These are phyloP conservation scores for Achatina immaculata DNA, from an alignment of 1,140 invertebrate species.

Conservation along the genomic window DNA sequence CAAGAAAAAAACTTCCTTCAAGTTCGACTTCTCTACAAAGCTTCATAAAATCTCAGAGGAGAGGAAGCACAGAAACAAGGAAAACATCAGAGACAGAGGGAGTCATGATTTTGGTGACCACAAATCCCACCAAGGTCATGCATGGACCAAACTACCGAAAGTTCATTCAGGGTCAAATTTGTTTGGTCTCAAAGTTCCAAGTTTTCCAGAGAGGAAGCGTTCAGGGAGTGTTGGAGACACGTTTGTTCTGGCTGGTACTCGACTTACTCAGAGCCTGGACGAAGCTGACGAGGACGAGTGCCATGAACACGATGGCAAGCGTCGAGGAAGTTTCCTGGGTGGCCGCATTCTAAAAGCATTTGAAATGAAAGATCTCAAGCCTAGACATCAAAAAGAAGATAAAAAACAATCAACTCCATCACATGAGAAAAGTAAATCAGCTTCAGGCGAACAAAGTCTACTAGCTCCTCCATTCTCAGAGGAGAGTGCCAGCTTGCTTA, in stretches of 20 bases:
- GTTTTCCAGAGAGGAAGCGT: constrained; percentile 58
- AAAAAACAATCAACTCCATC: constrained; percentile 44
- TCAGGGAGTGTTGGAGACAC: constrained; percentile 65
- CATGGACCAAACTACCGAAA: constrained; percentile 57
- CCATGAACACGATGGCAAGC: constrained; percentile 29
- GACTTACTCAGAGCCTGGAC: constrained; percentile 37
- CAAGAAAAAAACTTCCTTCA: constrained; percentile 63
- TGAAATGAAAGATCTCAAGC: constrained; percentile 42
- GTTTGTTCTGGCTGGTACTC: constrained; percentile 25
- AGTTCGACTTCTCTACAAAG: constrained; percentile 64
- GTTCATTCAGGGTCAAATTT: constrained; percentile 64
- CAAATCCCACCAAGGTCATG: constrained; percentile 48
- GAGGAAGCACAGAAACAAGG: constrained; percentile 57
- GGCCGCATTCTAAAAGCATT: constrained; percentile 50
- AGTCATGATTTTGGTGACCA: constrained; percentile 45
- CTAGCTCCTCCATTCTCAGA: constrained; percentile 25
- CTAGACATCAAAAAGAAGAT: constrained; percentile 37
- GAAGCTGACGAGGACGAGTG: constrained; percentile 41
- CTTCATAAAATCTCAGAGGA: constrained; percentile 66
- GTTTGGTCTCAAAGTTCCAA: constrained; percentile 60
- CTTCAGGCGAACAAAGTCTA: constrained; percentile 36
- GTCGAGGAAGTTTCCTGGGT: constrained; percentile 51
- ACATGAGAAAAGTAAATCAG: constrained; percentile 3
- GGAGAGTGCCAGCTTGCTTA: constrained; percentile 30
- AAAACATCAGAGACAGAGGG: constrained; percentile 54